These are phyloP conservation scores for Zapus hudsonius DNA, from an alignment of 2,113 vertebrate genomes.

Conservation along the genomic window DNA sequence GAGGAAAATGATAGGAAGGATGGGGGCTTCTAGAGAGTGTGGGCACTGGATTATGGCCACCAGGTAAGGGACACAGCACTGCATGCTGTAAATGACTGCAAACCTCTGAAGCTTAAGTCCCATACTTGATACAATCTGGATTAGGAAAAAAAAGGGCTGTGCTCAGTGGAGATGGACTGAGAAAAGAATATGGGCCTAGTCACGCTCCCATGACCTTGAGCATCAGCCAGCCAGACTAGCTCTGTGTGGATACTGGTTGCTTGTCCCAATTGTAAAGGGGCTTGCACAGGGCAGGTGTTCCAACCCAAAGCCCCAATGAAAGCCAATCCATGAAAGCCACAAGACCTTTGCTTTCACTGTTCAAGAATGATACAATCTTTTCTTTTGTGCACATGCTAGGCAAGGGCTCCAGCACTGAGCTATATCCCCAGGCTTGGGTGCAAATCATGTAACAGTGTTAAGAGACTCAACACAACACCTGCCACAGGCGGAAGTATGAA, in stretches of 20 bases:
- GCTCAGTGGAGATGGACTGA: not conserved
- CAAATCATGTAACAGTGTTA: slow-evolving; percentile 6
- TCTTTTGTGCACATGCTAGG: not conserved
- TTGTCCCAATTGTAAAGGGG: accelerated
- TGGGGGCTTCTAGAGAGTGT: not conserved
- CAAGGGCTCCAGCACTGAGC: not conserved
- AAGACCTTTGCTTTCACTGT: not conserved
- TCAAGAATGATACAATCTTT: not conserved
- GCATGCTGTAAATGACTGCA: not conserved
- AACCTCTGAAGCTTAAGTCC: not conserved
- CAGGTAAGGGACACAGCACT: not conserved
- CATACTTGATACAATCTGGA: not conserved
- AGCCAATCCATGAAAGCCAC: accelerated
- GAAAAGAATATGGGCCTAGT: accelerated
- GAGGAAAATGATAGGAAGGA: not conserved
- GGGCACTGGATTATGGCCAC: accelerated
- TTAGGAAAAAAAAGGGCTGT: not conserved
- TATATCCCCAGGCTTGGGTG: not conserved
- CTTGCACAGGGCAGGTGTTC: no score
- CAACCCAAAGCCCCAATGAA: not conserved
- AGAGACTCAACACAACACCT: not conserved
- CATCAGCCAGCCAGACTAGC: no score
- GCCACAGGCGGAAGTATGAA: not conserved
- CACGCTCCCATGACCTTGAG: not conserved
- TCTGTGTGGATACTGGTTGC: accelerated